These are phyloP conservation scores for Crioceris asparagi DNA, from an alignment of 2,888 invertebrate genomes.

Conservation along the genomic window DNA sequence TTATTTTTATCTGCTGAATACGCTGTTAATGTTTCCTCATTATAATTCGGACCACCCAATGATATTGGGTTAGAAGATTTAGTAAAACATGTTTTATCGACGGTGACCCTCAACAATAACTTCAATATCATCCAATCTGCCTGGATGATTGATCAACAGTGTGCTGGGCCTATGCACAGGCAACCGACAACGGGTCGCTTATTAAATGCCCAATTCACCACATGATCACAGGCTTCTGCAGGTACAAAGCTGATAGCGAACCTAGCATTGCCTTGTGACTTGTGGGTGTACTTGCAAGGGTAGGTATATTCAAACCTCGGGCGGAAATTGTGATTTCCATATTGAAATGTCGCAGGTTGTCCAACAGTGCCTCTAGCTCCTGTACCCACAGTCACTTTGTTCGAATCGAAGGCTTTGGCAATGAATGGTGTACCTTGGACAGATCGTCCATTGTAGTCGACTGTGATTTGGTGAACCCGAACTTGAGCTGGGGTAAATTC, in stretches of 20 bases:
- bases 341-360: constrained; percentile 83
- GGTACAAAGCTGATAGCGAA: constrained; percentile 97
- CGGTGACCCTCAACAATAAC: constrained; percentile 85
- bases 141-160: constrained; percentile 66
- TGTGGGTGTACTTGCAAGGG: constrained; percentile 84
- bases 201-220: constrained; percentile 95
- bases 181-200: constrained; percentile 81
- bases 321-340: constrained; percentile 94
- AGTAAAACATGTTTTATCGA: constrained; percentile 37
- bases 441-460: constrained; percentile 82
- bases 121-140: constrained; percentile 86
- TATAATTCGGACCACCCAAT: too few relatives aligned
- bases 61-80: constrained; percentile 10
- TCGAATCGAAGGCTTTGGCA: constrained; percentile 89
- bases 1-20: too few relatives aligned
- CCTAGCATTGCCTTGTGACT: constrained; percentile 77
- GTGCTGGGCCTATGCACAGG: constrained; percentile 61
- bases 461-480: constrained; percentile 84
- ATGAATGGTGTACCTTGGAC: constrained; percentile 83
- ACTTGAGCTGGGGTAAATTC: constrained; percentile 88
- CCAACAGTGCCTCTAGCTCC: constrained; percentile 75
- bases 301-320: constrained; percentile 85
- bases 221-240: constrained; percentile 86
- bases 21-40: too few relatives aligned
- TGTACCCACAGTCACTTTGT: constrained; percentile 67